Evolutionary conservation across 2,888 invertebrate species (phyloP), one percentile per base, ranked within the genome.

Genomic region (Chrysina gloriosa): DNA sequence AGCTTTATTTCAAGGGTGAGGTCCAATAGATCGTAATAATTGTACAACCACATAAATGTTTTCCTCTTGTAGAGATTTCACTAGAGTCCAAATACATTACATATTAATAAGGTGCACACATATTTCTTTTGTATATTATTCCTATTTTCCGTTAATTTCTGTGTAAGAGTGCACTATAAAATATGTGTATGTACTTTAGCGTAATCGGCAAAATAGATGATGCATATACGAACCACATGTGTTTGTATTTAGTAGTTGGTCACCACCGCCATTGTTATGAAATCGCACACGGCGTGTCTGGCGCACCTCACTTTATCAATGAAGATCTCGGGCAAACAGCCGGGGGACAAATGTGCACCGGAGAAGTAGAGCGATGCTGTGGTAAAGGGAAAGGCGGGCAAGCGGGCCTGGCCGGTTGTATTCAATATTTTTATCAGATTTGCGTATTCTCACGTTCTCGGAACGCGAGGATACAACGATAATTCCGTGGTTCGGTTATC

Each of bases 401-500:
- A 48, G 56, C 69, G 58, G 63, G 69, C 70, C 71, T 61, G 58
- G 58, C 42, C 72, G 73, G 75, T 74, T 75, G 78, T 77, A 79
- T 80, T 79, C 78, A 77, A 79, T 78, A 79, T 81, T 81, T 81
- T 81, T 81, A 82, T 82, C 82, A 81, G 81, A 82, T 82, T 81
- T 76, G 81, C 80, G 80, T 80, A 81, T 81, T 82, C 82, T 82
- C 82, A 82, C 82, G 82, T 82, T 82, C 78, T 78, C 77, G 77
- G 75, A 77, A 77, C 76, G 76, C 58, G 75, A 75, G 77, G 75
- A 75, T 74, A 72, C 67, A 56, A 69, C 77, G 79, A 78, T 79
- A 79, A 78, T 77, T 79, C 77, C 77, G 77, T 77, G 78, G 77
- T 77, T 77, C 75, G 73, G 77, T 79, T 80, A 80, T 81, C 80